Percentiles rank a stretch among this genome's conserved stretches.
Conservation (phyloP, 2,888 invertebrate genomes). For the Ephialtes manifestator region DNA sequence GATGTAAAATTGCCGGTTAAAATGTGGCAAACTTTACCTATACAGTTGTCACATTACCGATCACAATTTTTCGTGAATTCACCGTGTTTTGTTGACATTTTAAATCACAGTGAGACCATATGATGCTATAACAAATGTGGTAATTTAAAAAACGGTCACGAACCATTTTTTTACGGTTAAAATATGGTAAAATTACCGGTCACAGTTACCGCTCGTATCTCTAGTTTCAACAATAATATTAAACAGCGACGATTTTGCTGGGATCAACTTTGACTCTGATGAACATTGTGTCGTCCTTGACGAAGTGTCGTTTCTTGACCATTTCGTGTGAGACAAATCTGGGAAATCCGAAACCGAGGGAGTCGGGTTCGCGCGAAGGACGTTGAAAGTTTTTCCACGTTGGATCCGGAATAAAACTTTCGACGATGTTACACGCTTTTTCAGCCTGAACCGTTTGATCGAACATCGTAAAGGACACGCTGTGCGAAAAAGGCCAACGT, state of each 20-base stretch:
- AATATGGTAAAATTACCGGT: no score
- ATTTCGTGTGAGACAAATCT: constrained; percentile 97
- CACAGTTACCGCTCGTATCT: no score
- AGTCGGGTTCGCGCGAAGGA: constrained; percentile 95
- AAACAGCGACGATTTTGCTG: constrained; percentile 96
- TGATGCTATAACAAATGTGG: no score
- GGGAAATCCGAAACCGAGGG: constrained; percentile 98
- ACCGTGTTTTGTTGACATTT: no score
- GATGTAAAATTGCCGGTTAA: no score
- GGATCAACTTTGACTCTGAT: constrained; percentile 97
- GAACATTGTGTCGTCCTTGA: constrained; percentile 97
- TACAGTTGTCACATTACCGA: no score
- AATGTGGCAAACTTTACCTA: no score
- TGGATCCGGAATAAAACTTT: constrained; percentile 97
- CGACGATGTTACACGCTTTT: constrained; percentile 94
- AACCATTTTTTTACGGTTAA: no score
- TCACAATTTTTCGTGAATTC: no score
- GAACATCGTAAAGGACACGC: constrained; percentile 97
- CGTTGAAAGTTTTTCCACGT: constrained; percentile 99
- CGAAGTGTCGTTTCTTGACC: constrained; percentile 95
- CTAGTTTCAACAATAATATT: constrained; percentile 77
- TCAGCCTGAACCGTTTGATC: constrained; percentile 93
- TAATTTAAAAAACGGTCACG: no score
- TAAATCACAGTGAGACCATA: no score
- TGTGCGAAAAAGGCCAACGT: constrained; percentile 98